Evolutionary conservation across 2,797 vertebrate genomes (phyloP).

Genomic region (Myotis vivesi): DNA sequence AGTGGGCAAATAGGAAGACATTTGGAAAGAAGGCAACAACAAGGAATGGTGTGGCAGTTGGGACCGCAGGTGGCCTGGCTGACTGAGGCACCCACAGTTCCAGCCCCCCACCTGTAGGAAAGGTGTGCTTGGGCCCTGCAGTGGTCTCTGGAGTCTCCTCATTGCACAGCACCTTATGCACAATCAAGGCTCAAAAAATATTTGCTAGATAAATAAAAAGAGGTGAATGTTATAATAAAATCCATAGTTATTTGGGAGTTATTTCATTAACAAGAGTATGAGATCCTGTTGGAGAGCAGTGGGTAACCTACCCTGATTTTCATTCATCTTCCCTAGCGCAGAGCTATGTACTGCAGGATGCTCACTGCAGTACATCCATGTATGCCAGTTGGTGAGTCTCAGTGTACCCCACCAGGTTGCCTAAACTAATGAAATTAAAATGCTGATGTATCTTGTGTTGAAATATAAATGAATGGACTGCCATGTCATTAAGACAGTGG

Average conservation of each 20-base stretch:
- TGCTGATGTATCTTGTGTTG: not conserved
- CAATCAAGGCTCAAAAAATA: too few relatives aligned
- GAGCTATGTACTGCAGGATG: not conserved
- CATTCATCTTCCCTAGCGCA: not conserved
- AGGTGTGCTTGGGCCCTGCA: too few relatives aligned
- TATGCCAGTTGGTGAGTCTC: not conserved
- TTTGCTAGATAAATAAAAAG: not conserved
- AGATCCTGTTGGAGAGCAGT: not conserved
- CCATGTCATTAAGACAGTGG: not conserved
- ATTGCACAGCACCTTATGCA: too few relatives aligned
- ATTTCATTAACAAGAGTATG: not conserved
- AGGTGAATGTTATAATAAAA: not conserved
- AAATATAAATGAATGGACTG: not conserved
- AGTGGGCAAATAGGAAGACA: not conserved
- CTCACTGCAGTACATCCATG: not conserved
- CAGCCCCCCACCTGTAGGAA: not conserved
- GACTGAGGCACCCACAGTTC: not conserved
- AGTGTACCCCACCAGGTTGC: not conserved
- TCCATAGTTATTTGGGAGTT: too few relatives aligned
- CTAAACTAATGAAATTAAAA: not conserved
- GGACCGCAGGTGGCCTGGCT: not conserved
- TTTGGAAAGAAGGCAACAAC: not conserved
- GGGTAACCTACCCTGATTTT: not conserved
- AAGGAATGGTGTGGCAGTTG: not conserved
- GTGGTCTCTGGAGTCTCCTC: not conserved